These are phyloP conservation scores for Parapristionchus giblindavisi DNA, from an alignment of 2,888 invertebrate species.

Conservation along the genomic window DNA sequence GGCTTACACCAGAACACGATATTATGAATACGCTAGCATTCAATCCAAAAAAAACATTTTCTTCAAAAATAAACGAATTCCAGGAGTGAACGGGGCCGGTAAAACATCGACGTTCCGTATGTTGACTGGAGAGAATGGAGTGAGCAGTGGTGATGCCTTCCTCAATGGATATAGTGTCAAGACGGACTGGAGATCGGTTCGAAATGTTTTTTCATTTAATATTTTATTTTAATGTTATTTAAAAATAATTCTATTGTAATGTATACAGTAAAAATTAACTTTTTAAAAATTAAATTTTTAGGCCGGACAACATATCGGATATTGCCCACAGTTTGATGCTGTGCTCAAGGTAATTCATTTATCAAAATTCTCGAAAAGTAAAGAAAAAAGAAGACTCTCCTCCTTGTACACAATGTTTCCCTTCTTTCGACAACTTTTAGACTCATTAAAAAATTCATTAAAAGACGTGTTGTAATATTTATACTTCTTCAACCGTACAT, in stretches of 20 bases:
- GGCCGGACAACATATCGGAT: slow-evolving; percentile 73
- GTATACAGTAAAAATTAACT: no score
- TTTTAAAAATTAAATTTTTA: slow-evolving; percentile 22
- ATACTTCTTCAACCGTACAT: no score
- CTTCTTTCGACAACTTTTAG: no score
- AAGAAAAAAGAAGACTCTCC: not conserved
- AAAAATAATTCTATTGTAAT: no score
- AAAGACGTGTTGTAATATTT: no score
- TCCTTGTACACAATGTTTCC: not conserved
- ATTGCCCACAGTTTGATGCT: slow-evolving; percentile 83
- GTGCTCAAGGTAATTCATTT: slow-evolving; percentile 74
- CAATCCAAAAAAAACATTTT: no score
- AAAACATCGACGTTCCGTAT: slow-evolving; percentile 66
- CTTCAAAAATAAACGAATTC: not conserved
- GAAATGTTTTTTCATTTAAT: not conserved
- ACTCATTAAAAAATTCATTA: no score
- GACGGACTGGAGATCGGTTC: slow-evolving; percentile 57
- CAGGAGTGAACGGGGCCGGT: slow-evolving; percentile 63
- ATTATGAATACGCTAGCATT: no score
- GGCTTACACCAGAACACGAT: no score
- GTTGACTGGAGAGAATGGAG: slow-evolving; percentile 61
- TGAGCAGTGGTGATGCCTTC: slow-evolving; percentile 60
- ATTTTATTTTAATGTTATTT: no score
- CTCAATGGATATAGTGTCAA: slow-evolving; percentile 58
- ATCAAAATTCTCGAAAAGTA: no score